These are phyloP conservation scores for Drosophila murphyi DNA, from an alignment of 1,140 invertebrate species.

Conservation along the genomic window DNA sequence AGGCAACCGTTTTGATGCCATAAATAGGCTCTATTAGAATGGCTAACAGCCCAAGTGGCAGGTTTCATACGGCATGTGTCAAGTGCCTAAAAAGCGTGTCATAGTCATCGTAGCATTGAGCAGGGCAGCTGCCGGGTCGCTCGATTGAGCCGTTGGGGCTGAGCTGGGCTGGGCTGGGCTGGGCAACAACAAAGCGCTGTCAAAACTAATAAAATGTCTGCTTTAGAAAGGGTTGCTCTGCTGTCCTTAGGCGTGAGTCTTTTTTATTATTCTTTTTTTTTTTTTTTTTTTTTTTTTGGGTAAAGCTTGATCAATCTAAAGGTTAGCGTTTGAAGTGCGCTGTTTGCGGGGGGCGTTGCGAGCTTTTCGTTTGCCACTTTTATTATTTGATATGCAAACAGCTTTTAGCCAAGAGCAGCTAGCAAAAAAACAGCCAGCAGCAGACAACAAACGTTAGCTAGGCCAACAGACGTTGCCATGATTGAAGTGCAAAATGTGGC, in stretches of 20 bases:
- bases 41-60: constrained; percentile 67
- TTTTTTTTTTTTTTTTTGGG: constrained; percentile 16
- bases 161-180: not conserved
- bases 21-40: constrained; percentile 50
- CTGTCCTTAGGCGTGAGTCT: constrained; percentile 14
- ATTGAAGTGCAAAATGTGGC: constrained; percentile 68
- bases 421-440: constrained; percentile 7
- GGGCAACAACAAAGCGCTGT: constrained; percentile 73
- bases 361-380: constrained; percentile 55
- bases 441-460: constrained; percentile 27
- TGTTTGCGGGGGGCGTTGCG: constrained; percentile 38
- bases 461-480: constrained; percentile 14
- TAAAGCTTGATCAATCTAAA: constrained; percentile 60
- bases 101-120: constrained; percentile 55
- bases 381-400: constrained; percentile 82
- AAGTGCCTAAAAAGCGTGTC: constrained; percentile 73
- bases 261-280: not conserved
- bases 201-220: constrained; percentile 83
- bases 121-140: constrained; percentile 28
- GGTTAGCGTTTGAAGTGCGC: constrained; percentile 65
- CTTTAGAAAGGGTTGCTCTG: constrained; percentile 63
- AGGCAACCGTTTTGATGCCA: constrained; percentile 43
- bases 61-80: constrained; percentile 70
- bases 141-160: constrained; percentile 28
- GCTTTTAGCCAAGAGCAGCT: constrained; percentile 34